Conservation (phyloP, 2,888 invertebrate genomes). For the Heliconius ethilla region DNA sequence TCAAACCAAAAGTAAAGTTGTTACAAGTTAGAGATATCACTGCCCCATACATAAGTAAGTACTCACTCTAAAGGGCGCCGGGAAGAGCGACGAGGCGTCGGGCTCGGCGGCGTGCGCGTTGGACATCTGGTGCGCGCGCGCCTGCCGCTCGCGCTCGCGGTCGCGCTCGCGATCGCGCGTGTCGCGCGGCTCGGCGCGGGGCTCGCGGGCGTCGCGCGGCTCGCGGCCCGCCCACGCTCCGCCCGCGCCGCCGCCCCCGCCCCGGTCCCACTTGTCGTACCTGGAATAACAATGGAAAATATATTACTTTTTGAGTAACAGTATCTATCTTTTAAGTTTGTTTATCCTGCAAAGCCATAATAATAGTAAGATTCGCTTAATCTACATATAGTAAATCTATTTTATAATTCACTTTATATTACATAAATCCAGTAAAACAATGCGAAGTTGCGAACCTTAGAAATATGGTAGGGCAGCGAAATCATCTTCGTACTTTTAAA, state of each 20-base stretch:
- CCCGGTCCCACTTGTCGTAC: constrained; percentile 81
- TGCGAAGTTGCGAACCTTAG: not conserved
- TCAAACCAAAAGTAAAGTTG: too few relatives aligned
- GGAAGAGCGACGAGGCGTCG: constrained; percentile 84
- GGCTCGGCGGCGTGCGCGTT: constrained; percentile 83
- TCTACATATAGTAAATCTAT: too few relatives aligned
- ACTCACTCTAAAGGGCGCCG: constrained; percentile 85
- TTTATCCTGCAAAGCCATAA: too few relatives aligned
- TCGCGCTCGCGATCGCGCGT: constrained; percentile 86
- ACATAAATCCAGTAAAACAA: too few relatives aligned
- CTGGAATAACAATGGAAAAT: constrained; percentile 54
- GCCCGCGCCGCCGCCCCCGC: constrained; percentile 65
- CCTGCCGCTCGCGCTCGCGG: constrained; percentile 89
- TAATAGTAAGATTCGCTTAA: too few relatives aligned
- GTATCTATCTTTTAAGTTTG: too few relatives aligned
- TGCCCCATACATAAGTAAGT: not conserved
- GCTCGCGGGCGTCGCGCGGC: constrained; percentile 60
- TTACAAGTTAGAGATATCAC: not conserved
- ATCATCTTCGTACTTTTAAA: not conserved
- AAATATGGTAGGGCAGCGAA: not conserved
- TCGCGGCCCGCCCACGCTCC: constrained; percentile 51
- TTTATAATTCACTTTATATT: too few relatives aligned
- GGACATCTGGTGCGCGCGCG: constrained; percentile 89
- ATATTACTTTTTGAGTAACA: not conserved
- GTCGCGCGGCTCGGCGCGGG: constrained; percentile 55